phyloP scores from a whole-genome alignment of 2,888 invertebrate genomes.

The Trisateles emortualis region DNA sequence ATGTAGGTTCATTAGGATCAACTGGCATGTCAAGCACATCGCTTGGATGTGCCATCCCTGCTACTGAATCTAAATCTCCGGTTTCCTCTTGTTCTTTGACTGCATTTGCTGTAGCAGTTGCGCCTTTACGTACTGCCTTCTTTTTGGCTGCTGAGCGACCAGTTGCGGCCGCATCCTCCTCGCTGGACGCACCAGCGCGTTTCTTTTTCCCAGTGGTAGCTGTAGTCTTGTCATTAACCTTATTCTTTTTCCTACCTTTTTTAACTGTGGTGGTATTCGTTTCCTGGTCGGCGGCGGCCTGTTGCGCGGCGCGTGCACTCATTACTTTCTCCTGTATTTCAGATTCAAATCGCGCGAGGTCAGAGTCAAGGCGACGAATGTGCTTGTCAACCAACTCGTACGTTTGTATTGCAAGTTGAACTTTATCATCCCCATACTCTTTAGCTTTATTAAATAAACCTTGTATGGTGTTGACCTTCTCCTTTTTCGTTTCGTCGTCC shows the following conservation, averaged over 20 bases:
- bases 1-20: slow-evolving; percentile 99
- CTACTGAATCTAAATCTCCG: slow-evolving; percentile 82
- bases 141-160: slow-evolving; percentile 79
- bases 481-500: slow-evolving; percentile 92
- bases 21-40: slow-evolving; percentile 97
- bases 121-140: slow-evolving; percentile 75
- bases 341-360: slow-evolving; percentile 98
- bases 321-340: slow-evolving; percentile 98
- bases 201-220: slow-evolving; percentile 82
- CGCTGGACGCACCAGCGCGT: slow-evolving; percentile 84
- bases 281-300: slow-evolving; percentile 81
- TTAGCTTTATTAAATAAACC: slow-evolving; percentile 97
- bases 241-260: slow-evolving; percentile 82
- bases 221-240: slow-evolving; percentile 74
- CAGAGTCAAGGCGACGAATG: slow-evolving; percentile 97
- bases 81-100: slow-evolving; percentile 79
- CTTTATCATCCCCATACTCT: slow-evolving; percentile 98
- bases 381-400: slow-evolving; percentile 99
- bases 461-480: slow-evolving; percentile 94
- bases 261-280: slow-evolving; percentile 75
- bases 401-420: slow-evolving; percentile 98
- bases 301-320: slow-evolving; percentile 88
- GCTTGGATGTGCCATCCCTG: slow-evolving; percentile 92
- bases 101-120: slow-evolving; percentile 68
- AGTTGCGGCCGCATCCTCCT: slow-evolving; percentile 75